Evolutionary conservation across 2,113 vertebrate genomes (phyloP).

Genomic region (Labeo rohita): DNA sequence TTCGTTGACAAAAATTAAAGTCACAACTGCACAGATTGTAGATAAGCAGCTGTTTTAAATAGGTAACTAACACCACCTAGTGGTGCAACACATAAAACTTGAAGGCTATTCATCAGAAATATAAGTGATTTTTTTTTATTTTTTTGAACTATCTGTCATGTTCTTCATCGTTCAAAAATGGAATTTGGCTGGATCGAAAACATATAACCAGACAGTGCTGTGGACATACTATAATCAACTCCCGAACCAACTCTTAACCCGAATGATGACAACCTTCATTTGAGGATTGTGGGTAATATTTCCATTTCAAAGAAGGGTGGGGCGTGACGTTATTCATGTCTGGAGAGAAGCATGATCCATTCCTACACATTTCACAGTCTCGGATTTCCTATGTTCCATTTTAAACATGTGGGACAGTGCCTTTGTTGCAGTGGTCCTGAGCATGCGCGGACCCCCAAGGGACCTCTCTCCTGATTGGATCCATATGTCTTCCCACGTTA

Average conservation of each 20-base stretch:
- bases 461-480: constrained; percentile 41
- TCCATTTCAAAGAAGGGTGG: constrained; percentile 46
- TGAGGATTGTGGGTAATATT: constrained; percentile 42
- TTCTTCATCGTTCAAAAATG: background rate
- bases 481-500: constrained; percentile 55
- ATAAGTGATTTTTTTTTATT: background rate
- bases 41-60: background rate
- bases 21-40: background rate
- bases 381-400: constrained; percentile 35
- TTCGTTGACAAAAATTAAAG: background rate
- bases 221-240: constrained; percentile 35
- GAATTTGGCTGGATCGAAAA: background rate
- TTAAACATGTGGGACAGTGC: constrained; percentile 33
- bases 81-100: background rate
- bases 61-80: background rate
- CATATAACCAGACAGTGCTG: background rate
- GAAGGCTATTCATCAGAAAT: constrained; percentile 1
- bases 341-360: constrained; percentile 28
- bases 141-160: background rate
- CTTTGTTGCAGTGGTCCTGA: constrained; percentile 42
- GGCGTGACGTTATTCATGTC: constrained; percentile 49
- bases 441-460: constrained; percentile 35
- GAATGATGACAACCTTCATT: constrained; percentile 41
- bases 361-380: constrained; percentile 48
- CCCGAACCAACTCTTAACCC: constrained; percentile 10